A percentile compares a stretch with the other conserved stretches of the same genome.
Conservation (phyloP, 2,888 invertebrate genomes). For the Cosmia pyralina region DNA sequence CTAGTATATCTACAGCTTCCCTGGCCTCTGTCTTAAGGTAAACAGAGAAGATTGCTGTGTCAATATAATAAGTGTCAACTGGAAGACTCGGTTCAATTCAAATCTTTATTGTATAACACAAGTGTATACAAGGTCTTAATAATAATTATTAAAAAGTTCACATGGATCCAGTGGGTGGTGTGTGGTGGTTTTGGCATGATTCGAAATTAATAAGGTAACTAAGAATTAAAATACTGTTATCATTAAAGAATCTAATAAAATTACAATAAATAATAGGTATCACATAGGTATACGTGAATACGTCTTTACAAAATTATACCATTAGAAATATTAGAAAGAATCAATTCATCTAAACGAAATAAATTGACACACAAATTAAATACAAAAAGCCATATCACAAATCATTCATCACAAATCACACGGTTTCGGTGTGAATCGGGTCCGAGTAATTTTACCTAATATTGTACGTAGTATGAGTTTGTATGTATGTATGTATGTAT, state of each 20-base stretch:
- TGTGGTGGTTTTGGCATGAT: not conserved
- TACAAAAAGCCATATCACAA: too few species aligned
- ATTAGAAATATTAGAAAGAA: not conserved
- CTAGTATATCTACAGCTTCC: not conserved
- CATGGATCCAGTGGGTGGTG: too few species aligned
- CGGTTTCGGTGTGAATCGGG: too few species aligned
- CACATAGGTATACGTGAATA: not conserved
- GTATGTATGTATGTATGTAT: too few species aligned
- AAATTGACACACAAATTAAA: not conserved
- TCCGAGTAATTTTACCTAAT: too few species aligned
- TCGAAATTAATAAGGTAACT: not conserved
- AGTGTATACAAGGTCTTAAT: too few species aligned
- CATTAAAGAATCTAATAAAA: not conserved
- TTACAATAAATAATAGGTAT: too few species aligned
- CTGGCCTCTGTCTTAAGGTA: constrained; percentile 3
- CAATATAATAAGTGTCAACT: constrained; percentile 1
- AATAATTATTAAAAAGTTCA: too few species aligned
- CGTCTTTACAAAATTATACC: not conserved
- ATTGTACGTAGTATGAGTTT: too few species aligned
- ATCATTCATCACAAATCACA: too few species aligned
- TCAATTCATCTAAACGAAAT: not conserved
- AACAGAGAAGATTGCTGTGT: constrained; percentile 7
- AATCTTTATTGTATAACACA: too few species aligned
- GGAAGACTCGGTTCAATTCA: too few species aligned
- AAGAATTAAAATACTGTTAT: not conserved